Conservation (phyloP, 2,797 vertebrate genomes). For the Ciconia nigra region DNA sequence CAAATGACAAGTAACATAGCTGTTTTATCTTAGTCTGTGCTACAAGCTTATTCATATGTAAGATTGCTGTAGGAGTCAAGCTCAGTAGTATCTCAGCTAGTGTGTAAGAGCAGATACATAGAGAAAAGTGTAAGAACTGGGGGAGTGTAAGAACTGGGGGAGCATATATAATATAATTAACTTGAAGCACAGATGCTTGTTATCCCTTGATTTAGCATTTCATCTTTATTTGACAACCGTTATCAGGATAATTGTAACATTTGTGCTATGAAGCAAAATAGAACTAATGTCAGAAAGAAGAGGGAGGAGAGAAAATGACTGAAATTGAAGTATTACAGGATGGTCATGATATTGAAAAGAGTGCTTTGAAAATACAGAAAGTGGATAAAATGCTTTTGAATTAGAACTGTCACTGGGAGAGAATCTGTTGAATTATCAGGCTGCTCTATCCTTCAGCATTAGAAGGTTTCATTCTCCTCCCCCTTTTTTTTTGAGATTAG, state of each 20-base stretch:
- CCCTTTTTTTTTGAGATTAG: neutral
- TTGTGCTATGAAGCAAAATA: neutral
- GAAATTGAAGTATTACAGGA: neutral
- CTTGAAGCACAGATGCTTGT: neutral
- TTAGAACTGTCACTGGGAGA: neutral
- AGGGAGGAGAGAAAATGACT: neutral
- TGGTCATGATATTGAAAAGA: neutral
- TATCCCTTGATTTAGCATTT: slow-evolving; percentile 4
- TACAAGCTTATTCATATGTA: neutral
- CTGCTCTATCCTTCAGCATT: neutral
- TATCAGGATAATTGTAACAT: neutral
- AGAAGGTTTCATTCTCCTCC: neutral
- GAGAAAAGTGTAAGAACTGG: neutral
- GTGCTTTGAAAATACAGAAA: neutral
- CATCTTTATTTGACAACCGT: neutral
- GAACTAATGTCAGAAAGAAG: neutral
- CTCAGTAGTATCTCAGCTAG: neutral
- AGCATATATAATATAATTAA: neutral
- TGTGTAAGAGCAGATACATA: neutral
- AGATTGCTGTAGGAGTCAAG: neutral
- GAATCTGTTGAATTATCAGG: neutral
- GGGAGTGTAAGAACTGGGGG: neutral
- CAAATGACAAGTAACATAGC: neutral
- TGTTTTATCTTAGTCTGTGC: neutral
- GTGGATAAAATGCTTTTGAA: neutral